These are phyloP conservation scores for Pseudotriccus pelzelni DNA, from an alignment of 2,797 vertebrate species.

Conservation along the genomic window DNA sequence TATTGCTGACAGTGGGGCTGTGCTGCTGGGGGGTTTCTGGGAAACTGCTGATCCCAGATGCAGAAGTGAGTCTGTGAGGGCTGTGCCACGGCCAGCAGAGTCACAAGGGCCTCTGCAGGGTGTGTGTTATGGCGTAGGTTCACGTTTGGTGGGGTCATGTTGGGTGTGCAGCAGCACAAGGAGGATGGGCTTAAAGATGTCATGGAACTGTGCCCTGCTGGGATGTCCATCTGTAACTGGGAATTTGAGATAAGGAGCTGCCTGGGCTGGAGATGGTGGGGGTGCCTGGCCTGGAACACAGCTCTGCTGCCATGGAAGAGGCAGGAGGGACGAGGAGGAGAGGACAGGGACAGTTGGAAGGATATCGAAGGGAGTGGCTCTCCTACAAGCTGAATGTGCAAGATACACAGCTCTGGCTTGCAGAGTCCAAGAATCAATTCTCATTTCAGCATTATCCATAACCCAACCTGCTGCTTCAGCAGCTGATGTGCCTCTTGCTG, in stretches of 20 bases:
- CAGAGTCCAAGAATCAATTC: not conserved
- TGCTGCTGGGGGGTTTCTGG: not conserved
- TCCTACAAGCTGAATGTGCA: not conserved
- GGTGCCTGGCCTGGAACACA: not conserved
- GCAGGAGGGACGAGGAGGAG: not conserved
- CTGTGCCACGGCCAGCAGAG: not conserved
- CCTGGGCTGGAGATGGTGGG: not conserved
- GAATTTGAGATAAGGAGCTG: not conserved
- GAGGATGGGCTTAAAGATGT: not conserved
- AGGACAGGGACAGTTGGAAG: not conserved
- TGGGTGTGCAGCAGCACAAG: not conserved
- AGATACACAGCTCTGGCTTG: not conserved
- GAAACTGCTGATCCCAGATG: not conserved
- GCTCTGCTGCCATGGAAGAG: not conserved
- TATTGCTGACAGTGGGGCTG: not conserved
- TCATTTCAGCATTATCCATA: not conserved
- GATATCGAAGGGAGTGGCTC: not conserved
- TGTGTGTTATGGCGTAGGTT: rapidly evolving
- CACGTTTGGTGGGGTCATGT: rapidly evolving
- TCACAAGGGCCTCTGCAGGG: not conserved
- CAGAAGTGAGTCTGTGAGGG: not conserved
- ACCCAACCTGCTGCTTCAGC: not conserved
- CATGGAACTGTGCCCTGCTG: not conserved
- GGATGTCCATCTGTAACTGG: not conserved
- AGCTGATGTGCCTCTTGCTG: not conserved